Conservation (phyloP, 1,140 invertebrate genomes). For the Lucilia sericata region DNA sequence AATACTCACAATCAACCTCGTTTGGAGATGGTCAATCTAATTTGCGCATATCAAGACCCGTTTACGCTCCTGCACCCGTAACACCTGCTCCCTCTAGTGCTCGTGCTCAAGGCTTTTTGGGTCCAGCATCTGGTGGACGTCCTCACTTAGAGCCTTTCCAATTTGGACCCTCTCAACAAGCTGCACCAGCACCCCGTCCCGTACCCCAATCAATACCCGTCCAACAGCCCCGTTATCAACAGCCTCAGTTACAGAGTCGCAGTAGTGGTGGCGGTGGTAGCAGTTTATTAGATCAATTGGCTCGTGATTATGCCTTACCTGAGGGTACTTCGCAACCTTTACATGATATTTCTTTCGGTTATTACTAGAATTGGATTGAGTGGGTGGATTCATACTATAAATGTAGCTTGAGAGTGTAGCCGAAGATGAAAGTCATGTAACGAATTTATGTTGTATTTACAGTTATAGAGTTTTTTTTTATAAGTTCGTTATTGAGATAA, state of each 20-base stretch:
- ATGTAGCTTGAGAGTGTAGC: neutral
- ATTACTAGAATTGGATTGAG: conserved; percentile 75
- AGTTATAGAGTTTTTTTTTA: conserved; percentile 37
- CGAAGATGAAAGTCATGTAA: conserved; percentile 25
- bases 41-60: conserved; percentile 64
- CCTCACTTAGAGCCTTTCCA: conserved; percentile 59
- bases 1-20: conserved; percentile 20
- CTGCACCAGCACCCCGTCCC: conserved; percentile 53
- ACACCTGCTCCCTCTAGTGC: conserved; percentile 60
- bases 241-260: conserved; percentile 64
- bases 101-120: conserved; percentile 61
- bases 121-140: conserved; percentile 60
- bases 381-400: neutral
- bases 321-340: conserved; percentile 75
- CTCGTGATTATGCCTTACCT: conserved; percentile 82
- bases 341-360: conserved; percentile 85
- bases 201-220: conserved; percentile 54
- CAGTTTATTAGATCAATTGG: conserved; percentile 83
- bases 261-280: conserved; percentile 69
- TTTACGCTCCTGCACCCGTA: conserved; percentile 62
- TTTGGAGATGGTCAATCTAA: conserved; percentile 63
- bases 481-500: conserved; percentile 2
- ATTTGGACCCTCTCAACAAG: conserved; percentile 56
- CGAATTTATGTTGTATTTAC: conserved; percentile 36
- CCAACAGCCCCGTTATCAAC: conserved; percentile 56